phyloP scores from a whole-genome alignment of 2,797 vertebrate species.

The Ara ararauna region DNA sequence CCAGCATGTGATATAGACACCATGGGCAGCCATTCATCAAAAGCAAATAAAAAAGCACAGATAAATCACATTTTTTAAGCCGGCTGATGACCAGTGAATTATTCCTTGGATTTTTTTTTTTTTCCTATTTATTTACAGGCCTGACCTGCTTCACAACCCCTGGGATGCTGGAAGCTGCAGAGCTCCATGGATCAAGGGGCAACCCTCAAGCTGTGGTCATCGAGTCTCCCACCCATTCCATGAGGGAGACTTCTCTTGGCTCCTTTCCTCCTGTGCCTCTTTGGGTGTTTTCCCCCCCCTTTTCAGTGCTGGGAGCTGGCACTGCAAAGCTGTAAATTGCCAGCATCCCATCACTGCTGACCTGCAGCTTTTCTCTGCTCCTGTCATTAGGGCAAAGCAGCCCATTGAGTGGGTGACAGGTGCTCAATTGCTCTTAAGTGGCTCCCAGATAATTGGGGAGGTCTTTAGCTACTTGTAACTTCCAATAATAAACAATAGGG shows the following conservation, averaged over 20 bases:
- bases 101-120: neutral
- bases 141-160: neutral
- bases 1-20: too few species aligned
- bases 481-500: constrained; percentile 69
- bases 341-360: constrained; percentile 14
- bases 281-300: fast-evolving
- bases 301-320: neutral
- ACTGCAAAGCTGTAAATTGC: constrained; percentile 4
- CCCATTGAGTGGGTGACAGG: constrained; percentile 65
- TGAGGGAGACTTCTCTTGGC: fast-evolving
- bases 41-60: neutral
- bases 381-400: constrained; percentile 46
- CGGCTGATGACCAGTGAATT: neutral
- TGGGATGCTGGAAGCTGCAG: neutral
- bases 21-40: neutral
- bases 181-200: fast-evolving
- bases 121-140: fast-evolving
- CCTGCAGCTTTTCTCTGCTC: constrained; percentile 47
- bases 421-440: constrained; percentile 71
- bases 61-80: neutral
- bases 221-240: neutral
- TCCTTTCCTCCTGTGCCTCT: neutral
- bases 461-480: constrained; percentile 75
- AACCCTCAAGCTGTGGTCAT: neutral
- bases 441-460: constrained; percentile 73